Conservation (phyloP, 2,797 vertebrate genomes). For the Xenentodon cancila region DNA sequence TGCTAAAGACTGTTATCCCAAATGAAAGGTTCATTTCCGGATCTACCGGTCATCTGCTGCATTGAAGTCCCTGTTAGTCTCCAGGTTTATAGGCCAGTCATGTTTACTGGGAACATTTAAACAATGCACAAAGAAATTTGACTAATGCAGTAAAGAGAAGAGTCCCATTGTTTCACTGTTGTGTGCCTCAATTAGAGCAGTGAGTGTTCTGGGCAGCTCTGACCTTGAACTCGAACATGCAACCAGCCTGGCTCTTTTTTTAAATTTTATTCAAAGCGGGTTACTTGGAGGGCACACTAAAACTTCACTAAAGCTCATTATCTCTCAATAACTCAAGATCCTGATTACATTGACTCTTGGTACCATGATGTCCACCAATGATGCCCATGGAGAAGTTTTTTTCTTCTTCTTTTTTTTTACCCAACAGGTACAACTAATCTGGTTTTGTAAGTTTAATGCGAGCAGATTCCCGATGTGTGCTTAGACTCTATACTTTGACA, state of each 20-base stretch:
- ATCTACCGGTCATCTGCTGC: too few relatives aligned
- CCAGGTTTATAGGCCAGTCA: too few relatives aligned
- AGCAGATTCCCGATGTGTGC: too few relatives aligned
- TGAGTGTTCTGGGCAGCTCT: not conserved
- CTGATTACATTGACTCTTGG: not conserved
- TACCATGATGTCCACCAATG: too few relatives aligned
- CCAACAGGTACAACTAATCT: too few relatives aligned
- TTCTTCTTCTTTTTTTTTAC: too few relatives aligned
- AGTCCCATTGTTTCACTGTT: not conserved
- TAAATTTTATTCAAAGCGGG: not conserved
- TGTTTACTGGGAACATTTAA: too few relatives aligned
- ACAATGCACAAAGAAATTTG: not conserved
- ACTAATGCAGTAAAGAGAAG: not conserved
- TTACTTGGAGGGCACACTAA: not conserved
- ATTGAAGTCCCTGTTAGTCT: too few relatives aligned
- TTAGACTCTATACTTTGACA: too few relatives aligned
- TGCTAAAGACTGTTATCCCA: not conserved
- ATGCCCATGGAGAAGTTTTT: too few relatives aligned
- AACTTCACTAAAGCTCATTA: too few relatives aligned
- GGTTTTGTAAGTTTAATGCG: too few relatives aligned
- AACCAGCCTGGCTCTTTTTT: not conserved
- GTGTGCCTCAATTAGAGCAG: slow-evolving; percentile 1
- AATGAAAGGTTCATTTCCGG: not conserved
- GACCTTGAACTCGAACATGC: slow-evolving; percentile 16
- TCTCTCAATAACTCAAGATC: not conserved